Evolutionary conservation across 2,888 invertebrate species (phyloP).

Genomic region (Protonemura montana): DNA sequence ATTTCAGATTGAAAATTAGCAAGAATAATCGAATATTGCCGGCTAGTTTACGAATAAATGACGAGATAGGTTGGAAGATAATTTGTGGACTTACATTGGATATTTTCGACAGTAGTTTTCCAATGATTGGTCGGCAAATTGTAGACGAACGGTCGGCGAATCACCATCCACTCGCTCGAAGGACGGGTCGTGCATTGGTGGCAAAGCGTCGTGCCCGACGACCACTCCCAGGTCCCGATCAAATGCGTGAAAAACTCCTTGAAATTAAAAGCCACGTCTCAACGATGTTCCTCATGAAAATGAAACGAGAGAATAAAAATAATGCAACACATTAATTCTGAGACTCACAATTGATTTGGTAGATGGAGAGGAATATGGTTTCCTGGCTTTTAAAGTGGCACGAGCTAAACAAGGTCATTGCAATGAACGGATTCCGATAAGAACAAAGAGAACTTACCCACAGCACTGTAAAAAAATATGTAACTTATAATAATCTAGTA

Average conservation of each 20-base stretch:
- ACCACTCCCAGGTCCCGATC: slow-evolving; percentile 67
- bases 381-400: no score
- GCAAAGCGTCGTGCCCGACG: slow-evolving; percentile 53
- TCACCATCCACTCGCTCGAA: slow-evolving; percentile 49
- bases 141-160: slow-evolving; percentile 85
- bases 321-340: not conserved
- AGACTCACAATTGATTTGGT: not conserved
- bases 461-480: no score
- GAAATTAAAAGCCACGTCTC: slow-evolving; percentile 9
- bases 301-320: not conserved
- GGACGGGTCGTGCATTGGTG: slow-evolving; percentile 50
- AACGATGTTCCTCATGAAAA: not conserved
- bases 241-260: slow-evolving; percentile 20
- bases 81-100: slow-evolving; percentile 79
- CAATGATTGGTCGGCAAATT: slow-evolving; percentile 89
- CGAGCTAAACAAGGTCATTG: no score
- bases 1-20: not conserved
- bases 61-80: slow-evolving; percentile 65
- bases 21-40: slow-evolving; percentile 51
- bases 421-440: no score
- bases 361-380: not conserved
- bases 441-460: no score
- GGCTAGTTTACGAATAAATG: slow-evolving; percentile 49
- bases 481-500: no score
- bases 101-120: slow-evolving; percentile 77